Base-by-base conservation (phyloP, 2,888 invertebrate genomes). In the Anaspis maculata region DNA sequence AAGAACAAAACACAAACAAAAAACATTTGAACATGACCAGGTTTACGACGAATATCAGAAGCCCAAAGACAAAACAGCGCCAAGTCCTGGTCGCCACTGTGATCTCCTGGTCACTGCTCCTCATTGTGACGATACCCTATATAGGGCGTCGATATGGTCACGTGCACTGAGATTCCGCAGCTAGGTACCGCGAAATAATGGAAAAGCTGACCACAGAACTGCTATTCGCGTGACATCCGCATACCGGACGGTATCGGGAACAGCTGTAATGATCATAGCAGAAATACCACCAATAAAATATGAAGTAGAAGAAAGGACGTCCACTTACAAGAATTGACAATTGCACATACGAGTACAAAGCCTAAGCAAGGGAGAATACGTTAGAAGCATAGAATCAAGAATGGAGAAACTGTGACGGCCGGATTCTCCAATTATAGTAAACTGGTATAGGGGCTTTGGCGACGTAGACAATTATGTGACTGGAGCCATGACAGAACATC, bases 21-120 rank as follows among this genome's bases (percentile, higher is more conserved):
- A 24, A 5, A 24, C 4, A 7, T 11, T 4, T 10, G 24, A 11
- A 4, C 4, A 4, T 24, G 24, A 10, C 24, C 4, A 24, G 24
- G 12, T 5, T 29, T 22, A 19, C 16, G 29, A 4, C 21, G 9
- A 29, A 29, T 11, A 19, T 29, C 4, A 11, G 12, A 10, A 19
- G 29, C 6, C 29, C n/a, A 19, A 11, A 21, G 7, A 5, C n/a
- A 5, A 12, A 5, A 29, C 7, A 19, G 6, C 19, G 12, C 6
- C 7, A 15, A 14, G n/a, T 13, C 4, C 19, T 29, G 5, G 11
- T 5, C 5, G 7, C 12, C 7, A 19, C 11, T 3, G 29, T 6
- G 4, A 7, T 21, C n/a, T 11, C 13, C 13, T 12, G 5, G 4
- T n/a, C n/a, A n/a, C n/a, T n/a, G n/a, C n/a, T n/a, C n/a, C n/a